phyloP scores from a whole-genome alignment of 2,113 vertebrate species.

The Sturnira hondurensis region DNA sequence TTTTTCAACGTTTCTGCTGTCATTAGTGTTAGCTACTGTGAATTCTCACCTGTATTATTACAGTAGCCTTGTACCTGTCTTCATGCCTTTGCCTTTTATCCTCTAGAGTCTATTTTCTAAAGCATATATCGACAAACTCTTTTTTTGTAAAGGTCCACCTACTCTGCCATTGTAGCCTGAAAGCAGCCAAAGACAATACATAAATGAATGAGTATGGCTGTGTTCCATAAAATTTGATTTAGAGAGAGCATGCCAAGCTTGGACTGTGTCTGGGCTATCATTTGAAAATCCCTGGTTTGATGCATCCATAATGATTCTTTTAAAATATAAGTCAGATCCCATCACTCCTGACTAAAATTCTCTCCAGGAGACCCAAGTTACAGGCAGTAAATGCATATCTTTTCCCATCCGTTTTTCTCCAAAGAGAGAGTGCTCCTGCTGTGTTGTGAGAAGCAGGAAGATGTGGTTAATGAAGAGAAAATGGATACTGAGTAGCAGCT shows the following conservation, averaged over 20 bases:
- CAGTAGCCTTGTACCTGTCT: background rate
- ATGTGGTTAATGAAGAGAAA: background rate
- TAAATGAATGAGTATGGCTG: background rate
- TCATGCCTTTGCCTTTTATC: background rate
- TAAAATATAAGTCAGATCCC: background rate
- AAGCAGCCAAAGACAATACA: background rate
- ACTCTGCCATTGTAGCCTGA: background rate
- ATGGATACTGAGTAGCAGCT: background rate
- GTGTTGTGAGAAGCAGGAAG: background rate
- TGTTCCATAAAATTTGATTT: background rate
- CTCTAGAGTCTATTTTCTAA: background rate
- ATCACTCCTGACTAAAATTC: background rate
- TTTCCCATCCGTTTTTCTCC: background rate
- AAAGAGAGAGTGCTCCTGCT: background rate
- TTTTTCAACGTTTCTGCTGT: background rate
- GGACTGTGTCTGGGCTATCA: accelerated
- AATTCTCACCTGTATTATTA: background rate
- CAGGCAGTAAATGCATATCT: background rate
- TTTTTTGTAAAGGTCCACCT: background rate
- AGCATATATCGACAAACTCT: background rate
- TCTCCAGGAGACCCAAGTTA: background rate
- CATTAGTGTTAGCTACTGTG: background rate
- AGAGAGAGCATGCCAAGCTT: background rate
- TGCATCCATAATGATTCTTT: background rate
- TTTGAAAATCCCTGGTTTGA: background rate